These are phyloP conservation scores for Euwallacea fornicatus DNA, from an alignment of 1,140 invertebrate species.

Conservation along the genomic window DNA sequence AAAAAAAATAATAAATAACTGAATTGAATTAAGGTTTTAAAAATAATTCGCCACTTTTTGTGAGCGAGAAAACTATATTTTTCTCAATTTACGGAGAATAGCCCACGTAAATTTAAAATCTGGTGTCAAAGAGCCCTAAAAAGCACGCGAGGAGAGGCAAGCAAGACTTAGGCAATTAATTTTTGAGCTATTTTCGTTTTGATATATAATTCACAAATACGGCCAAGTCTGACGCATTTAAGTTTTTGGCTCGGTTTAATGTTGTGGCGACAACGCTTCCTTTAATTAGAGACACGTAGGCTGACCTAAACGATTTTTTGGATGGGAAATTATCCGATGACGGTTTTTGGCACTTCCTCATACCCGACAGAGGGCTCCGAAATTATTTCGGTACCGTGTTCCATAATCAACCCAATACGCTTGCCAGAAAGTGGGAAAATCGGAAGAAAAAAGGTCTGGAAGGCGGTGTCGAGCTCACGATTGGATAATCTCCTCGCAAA, in stretches of 20 bases:
- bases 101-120: conserved; percentile 19
- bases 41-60: too few species aligned
- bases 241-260: conserved; percentile 31
- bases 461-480: conserved; percentile 32
- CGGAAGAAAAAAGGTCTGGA: conserved; percentile 13
- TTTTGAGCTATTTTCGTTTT: conserved; percentile 45
- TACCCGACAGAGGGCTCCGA: too few species aligned
- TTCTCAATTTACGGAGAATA: conserved; percentile 11
- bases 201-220: conserved; percentile 42
- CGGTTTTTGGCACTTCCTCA: conserved; percentile 1
- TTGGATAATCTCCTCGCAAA: conserved; percentile 39
- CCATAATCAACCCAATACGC: too few species aligned
- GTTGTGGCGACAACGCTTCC: conserved; percentile 32
- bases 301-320: conserved; percentile 20
- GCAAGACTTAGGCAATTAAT: conserved; percentile 42
- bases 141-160: conserved; percentile 25
- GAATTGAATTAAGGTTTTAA: too few species aligned
- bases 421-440: background rate
- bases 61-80: too few species aligned
- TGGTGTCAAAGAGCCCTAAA: conserved; percentile 27
- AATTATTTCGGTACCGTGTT: too few species aligned
- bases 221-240: conserved; percentile 43
- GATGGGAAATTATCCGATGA: background rate
- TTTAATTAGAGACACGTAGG: conserved; percentile 35
- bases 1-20: too few species aligned